Percentiles rank a stretch among this genome's conserved stretches.
phyloP scores from a whole-genome alignment of 64 coral and sea anemone genomes.

The Acropora tenuis region DNA sequence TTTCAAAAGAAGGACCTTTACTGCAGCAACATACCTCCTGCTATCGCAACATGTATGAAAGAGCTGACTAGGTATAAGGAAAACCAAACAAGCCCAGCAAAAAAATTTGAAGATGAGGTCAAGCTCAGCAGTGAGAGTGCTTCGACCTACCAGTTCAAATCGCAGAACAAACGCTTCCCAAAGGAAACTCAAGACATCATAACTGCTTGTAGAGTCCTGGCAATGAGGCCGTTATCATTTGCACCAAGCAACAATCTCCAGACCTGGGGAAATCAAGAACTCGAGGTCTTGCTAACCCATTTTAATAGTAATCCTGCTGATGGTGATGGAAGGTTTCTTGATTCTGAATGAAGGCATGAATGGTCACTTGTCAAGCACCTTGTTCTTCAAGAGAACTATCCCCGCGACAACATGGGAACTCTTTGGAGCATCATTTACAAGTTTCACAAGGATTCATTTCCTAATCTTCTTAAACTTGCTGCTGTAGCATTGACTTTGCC shows the following conservation, averaged over 20 bases:
- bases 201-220: slow-evolving; percentile 51
- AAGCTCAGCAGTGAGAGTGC: slow-evolving; percentile 3
- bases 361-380: slow-evolving; percentile 49
- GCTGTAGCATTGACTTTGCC: slow-evolving; percentile 55
- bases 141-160: neutral
- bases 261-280: slow-evolving; percentile 34
- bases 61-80: slow-evolving; percentile 2
- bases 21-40: slow-evolving; percentile 1
- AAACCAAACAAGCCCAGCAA: slow-evolving; percentile 6
- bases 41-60: slow-evolving; percentile 18
- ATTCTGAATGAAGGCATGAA: slow-evolving; percentile 33
- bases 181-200: slow-evolving; percentile 61
- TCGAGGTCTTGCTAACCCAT: slow-evolving; percentile 42
- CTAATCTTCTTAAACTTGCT: slow-evolving; percentile 42
- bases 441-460: slow-evolving; percentile 63
- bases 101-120: slow-evolving; percentile 9
- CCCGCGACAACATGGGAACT: slow-evolving; percentile 31
- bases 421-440: slow-evolving; percentile 58
- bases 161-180: slow-evolving; percentile 38
- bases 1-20: slow-evolving; percentile 50
- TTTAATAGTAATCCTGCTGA: slow-evolving; percentile 39
- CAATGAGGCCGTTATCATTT: slow-evolving; percentile 60
- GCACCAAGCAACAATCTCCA: slow-evolving; percentile 39
- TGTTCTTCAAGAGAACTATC: slow-evolving; percentile 24
- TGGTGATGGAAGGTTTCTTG: slow-evolving; percentile 36